Evolutionary conservation across 1,140 invertebrate genomes (phyloP).

Genomic region (Leptinotarsa lineolata): DNA sequence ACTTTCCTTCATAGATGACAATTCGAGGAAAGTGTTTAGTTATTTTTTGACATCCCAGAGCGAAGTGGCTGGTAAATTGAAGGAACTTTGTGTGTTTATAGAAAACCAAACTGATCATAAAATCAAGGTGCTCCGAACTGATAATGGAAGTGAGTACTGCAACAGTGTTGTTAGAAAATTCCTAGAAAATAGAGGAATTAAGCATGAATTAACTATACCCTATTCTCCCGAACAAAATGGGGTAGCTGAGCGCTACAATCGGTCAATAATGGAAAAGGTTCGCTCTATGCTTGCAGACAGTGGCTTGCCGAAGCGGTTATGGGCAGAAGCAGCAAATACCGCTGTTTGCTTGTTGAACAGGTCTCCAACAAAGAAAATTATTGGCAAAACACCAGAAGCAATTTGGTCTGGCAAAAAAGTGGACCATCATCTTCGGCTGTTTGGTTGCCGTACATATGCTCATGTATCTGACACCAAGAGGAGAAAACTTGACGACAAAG

Average conservation of each 20-base stretch:
- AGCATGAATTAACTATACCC: too few species aligned
- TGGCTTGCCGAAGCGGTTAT: too few species aligned
- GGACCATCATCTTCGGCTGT: constrained; percentile 43
- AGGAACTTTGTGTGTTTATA: constrained; percentile 40
- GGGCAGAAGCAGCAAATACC: constrained; percentile 52
- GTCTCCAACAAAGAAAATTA: constrained; percentile 44
- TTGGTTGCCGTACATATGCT: constrained; percentile 56
- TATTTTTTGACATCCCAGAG: constrained; percentile 51
- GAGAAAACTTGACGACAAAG: too few species aligned
- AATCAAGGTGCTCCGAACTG: too few species aligned
- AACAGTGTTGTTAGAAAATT: too few species aligned
- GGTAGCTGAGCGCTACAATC: constrained; percentile 49
- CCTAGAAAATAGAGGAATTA: too few species aligned
- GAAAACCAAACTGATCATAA: constrained; percentile 45
- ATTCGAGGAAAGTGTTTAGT: constrained; percentile 46
- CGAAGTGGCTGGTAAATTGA: constrained; percentile 43
- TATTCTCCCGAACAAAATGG: too few species aligned
- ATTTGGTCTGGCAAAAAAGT: constrained; percentile 43
- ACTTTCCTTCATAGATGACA: constrained; percentile 54
- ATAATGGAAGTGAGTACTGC: too few species aligned
- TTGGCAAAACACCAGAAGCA: constrained; percentile 55
- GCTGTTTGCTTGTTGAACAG: constrained; percentile 52
- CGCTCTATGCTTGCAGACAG: too few species aligned
- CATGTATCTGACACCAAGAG: constrained; percentile 52
- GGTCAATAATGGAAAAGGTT: constrained; percentile 50